Evolutionary conservation across 2,113 vertebrate species (phyloP), one percentile per base, ranked within the genome.

Genomic region (Eubucco bourcierii): DNA sequence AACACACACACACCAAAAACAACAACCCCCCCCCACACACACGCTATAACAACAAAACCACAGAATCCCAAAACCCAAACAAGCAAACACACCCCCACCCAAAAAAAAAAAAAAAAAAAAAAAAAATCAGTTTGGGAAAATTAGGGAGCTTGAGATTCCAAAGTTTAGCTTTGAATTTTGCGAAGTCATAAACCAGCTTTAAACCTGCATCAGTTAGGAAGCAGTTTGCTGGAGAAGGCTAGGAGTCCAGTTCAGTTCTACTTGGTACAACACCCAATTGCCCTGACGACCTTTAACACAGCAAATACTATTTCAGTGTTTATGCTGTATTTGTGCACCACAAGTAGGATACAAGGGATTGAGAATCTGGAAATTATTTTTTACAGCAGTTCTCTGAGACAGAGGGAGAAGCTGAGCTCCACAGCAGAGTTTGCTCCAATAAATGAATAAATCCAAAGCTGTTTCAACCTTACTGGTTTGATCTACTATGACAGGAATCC

Each of bases 401-500:
- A 84, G 60, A 52, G 23, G 46, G n/a, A 81, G 25, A 88, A 71
- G 15, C 8, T 5, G 7, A 27, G 29, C 29, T 81, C 53, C 34
- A 59, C 10, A 58, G 27, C n/a, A 64, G 27, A 84, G 39, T 27
- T 46, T 70, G 20, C 53, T 28, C 80, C n/a, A 80, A 89, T 18
- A 29, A 58, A 61, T 31, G 6, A 87, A 91, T 73, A 68, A 75
- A 75, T 77, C 63, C 80, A 90, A 88, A 84, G 23, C 41, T 66
- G 59, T 84, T 91, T 91, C 41, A 63, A 29, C 24, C 64, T 71
- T 55, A 37, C 20, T 79, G 44, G 31, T 17, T 33, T 55, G 78
- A 76, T 64, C 25, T 73, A 14, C 70, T 67, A 5, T 3, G 7
- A 33, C 15, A 63, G 75, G 24, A 91, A 73, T 84, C 39, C 34